Evolutionary conservation across 37 sponge, comb jelly and placozoan genomes (phyloP).

Genomic region (Diacarnus erythraeanus): DNA sequence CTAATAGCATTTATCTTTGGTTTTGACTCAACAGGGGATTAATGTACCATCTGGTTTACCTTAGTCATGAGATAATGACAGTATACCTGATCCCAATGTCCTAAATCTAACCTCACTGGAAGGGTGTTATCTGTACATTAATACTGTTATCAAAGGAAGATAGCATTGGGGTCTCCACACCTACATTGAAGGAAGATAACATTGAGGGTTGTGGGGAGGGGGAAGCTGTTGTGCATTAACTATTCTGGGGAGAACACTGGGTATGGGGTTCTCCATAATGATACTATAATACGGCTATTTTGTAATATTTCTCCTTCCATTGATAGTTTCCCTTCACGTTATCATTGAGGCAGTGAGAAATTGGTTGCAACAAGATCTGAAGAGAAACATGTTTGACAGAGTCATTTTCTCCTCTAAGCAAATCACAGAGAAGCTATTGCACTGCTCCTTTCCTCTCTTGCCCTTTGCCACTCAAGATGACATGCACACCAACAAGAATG

Average conservation of each 20-base stretch:
- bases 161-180: no score
- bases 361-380: conserved; percentile 38
- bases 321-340: conserved; percentile 29
- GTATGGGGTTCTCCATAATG: not conserved
- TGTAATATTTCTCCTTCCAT: not conserved
- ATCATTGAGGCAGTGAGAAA: conserved; percentile 28
- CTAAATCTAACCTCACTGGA: no score
- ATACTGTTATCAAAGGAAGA: no score
- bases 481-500: not conserved
- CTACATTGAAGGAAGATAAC: no score
- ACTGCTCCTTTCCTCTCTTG: conserved; percentile 14
- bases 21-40: no score
- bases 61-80: no score
- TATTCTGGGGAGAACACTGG: not conserved
- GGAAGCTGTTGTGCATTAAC: no score
- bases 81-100: no score
- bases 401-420: conserved; percentile 25
- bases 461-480: conserved; percentile 1
- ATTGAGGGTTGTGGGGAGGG: no score
- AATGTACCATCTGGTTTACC: no score
- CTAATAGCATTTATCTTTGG: no score
- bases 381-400: not conserved
- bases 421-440: conserved; percentile 3
- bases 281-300: not conserved
- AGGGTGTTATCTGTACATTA: no score